A percentile compares a stretch with the other conserved stretches of the same genome.
Evolutionary conservation across 2,888 invertebrate species (phyloP).

Genomic region (Tetragonula carbonaria): DNA sequence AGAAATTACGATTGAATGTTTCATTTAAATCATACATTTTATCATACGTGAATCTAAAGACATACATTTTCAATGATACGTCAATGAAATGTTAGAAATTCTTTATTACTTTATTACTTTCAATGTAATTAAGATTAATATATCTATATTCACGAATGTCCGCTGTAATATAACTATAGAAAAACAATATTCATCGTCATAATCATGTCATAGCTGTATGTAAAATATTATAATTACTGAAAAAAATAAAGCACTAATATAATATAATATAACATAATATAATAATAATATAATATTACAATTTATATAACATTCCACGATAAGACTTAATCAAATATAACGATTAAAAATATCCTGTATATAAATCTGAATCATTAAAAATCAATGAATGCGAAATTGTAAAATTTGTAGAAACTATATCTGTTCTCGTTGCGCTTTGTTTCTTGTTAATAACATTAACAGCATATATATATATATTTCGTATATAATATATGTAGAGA

Average conservation of each 20-base stretch:
- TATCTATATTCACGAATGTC: conserved; percentile 45
- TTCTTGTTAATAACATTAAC: conserved; percentile 41
- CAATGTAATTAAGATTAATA: conserved; percentile 41
- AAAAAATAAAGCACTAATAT: conserved; percentile 65
- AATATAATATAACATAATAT: conserved; percentile 43
- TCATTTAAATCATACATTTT: neutral
- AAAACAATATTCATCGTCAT: conserved; percentile 51
- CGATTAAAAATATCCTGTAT: conserved; percentile 54
- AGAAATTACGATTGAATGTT: neutral
- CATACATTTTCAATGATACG: conserved; percentile 5
- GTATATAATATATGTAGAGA: conserved; percentile 46
- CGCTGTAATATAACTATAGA: conserved; percentile 51
- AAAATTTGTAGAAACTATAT: conserved; percentile 58
- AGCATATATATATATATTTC: conserved; percentile 35
- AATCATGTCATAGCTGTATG: conserved; percentile 33
- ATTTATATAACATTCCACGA: conserved; percentile 74
- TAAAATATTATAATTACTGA: conserved; percentile 49
- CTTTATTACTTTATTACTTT: conserved; percentile 65
- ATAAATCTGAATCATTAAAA: conserved; percentile 54
- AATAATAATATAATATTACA: conserved; percentile 70
- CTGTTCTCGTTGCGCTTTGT: conserved; percentile 14
- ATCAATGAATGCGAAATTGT: conserved; percentile 51
- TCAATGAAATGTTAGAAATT: conserved; percentile 56
- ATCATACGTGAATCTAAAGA: neutral
- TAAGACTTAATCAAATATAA: conserved; percentile 54